These are phyloP conservation scores for Ornithorhynchus anatinus DNA, from an alignment of 2,113 vertebrate genomes.

Conservation along the genomic window DNA sequence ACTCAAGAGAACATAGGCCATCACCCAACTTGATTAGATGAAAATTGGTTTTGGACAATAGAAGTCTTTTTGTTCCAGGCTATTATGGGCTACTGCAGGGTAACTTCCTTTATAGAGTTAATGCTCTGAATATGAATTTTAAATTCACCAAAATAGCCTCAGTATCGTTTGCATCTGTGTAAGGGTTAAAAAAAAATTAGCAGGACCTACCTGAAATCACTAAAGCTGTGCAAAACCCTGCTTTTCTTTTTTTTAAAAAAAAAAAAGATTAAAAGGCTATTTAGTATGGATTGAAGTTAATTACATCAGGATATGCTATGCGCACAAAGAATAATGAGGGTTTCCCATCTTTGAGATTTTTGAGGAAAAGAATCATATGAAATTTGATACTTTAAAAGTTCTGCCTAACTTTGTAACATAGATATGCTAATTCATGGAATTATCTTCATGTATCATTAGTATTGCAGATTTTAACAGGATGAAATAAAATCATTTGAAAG, in stretches of 20 bases:
- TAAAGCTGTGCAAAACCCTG: conserved; percentile 46
- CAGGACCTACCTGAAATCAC: conserved; percentile 34
- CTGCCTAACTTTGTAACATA: background rate
- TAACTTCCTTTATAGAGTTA: conserved; percentile 34
- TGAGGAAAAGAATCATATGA: background rate
- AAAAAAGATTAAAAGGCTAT: conserved; percentile 31
- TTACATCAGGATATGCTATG: conserved; percentile 17
- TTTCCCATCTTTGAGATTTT: conserved; percentile 35
- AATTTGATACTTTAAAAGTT: conserved; percentile 15
- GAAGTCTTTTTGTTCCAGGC: conserved; percentile 20
- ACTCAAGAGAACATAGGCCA: conserved; percentile 25
- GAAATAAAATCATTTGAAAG: too few relatives aligned
- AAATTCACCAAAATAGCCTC: conserved; percentile 41
- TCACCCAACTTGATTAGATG: conserved; percentile 7
- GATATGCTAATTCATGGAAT: background rate
- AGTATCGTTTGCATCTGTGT: conserved; percentile 16
- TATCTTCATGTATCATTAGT: too few relatives aligned
- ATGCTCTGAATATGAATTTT: conserved; percentile 38
- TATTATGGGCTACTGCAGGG: background rate
- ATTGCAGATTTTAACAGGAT: too few relatives aligned
- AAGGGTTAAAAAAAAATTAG: conserved; percentile 49
- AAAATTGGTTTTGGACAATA: conserved; percentile 7
- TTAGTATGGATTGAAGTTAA: conserved; percentile 55
- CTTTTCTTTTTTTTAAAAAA: conserved; percentile 45
- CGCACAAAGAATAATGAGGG: conserved; percentile 33